Evolutionary conservation across 1,140 invertebrate genomes (phyloP), one percentile per base, ranked within the genome.

Genomic region (Planococcus citri): DNA sequence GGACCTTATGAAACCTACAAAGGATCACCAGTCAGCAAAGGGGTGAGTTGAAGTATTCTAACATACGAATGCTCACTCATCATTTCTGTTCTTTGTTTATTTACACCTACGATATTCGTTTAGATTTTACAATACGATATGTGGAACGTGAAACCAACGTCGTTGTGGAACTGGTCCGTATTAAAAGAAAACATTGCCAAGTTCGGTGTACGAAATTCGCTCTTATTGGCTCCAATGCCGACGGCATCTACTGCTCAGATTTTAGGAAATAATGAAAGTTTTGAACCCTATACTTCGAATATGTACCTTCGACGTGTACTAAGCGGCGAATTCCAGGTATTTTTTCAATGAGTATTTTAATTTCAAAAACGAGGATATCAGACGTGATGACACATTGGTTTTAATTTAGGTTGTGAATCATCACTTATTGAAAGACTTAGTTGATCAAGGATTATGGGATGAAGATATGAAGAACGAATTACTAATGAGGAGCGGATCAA

Each of bases 231-330:
- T 0, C 95, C 96, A 0, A 99, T 99, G 97, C 97, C 97, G 1
- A 99, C 97, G 14, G 96, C 97, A 14, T 98, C 95, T 1, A 99
- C 97, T 0, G 96, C 97, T 6, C 97, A 99, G 81, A 99, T 99
- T 76, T 83, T 99, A 29, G 97, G 97, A 14, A 99, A 99, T 76
- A 99, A 99, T 79, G 96, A 99, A 80, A 94, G 94, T 0, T 92
- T 98, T 76, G 97, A 99, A 80, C 93, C 97, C 0, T 99, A 97
- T 77, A 99, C 95, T 0, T 96, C 90, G 20, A 99, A 99, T 76
- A 93, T 99, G 73, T 99, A 99, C 76, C 88, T 88, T 24, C 82
- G 97, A 73, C 82, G 97, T 67, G 96, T 99, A 0, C 80, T 73
- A 0, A 68, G 68, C 60, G 72, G 75, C 69, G 88, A 90, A 77